phyloP scores from a whole-genome alignment of 2,797 vertebrate genomes.

The Cynodonichthys magdalenae region DNA sequence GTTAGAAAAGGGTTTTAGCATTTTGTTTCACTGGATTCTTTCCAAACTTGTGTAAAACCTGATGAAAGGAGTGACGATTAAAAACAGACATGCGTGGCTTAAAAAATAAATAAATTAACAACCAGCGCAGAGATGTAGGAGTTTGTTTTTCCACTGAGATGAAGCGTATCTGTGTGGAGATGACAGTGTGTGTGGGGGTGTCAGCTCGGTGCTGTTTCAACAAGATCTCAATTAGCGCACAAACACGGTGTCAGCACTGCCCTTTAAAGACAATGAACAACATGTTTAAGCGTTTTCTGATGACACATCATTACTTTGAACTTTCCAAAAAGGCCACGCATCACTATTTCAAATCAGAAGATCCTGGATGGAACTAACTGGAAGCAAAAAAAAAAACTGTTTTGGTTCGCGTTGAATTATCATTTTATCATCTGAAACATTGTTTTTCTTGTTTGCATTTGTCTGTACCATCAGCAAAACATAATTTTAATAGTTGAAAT shows the following conservation, averaged over 20 bases:
- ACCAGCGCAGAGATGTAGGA: not conserved
- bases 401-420: not conserved
- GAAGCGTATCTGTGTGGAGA: not conserved
- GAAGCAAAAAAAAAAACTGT: not conserved
- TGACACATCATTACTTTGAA: constrained; percentile 1
- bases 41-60: too few relatives aligned
- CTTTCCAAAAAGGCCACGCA: not conserved
- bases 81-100: not conserved
- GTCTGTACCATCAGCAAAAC: too few relatives aligned
- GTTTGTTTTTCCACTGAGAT: constrained; percentile 4
- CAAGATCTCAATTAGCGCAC: constrained; percentile 16
- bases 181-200: not conserved
- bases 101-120: not conserved
- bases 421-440: not conserved
- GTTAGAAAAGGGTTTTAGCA: too few relatives aligned
- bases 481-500: too few relatives aligned
- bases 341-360: not conserved
- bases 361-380: too few relatives aligned
- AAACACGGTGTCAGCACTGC: constrained; percentile 1
- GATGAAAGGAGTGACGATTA: too few relatives aligned
- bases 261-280: not conserved
- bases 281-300: not conserved
- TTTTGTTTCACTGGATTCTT: too few relatives aligned
- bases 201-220: constrained; percentile 9
- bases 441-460: too few relatives aligned